phyloP scores from a whole-genome alignment of 2,888 invertebrate species.

The Aspidiotus rigidus region DNA sequence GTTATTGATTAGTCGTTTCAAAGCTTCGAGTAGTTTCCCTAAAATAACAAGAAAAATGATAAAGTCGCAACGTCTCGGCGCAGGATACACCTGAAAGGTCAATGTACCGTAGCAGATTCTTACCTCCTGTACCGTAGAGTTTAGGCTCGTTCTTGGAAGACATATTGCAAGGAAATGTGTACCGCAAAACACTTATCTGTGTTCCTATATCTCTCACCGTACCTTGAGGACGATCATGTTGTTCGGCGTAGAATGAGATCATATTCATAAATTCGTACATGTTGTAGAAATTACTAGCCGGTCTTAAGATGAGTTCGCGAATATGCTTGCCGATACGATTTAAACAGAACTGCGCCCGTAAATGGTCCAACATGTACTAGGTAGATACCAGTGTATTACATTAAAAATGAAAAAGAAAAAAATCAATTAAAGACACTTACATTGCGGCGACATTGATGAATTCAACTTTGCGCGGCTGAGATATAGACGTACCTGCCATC shows the following conservation, averaged over 20 bases:
- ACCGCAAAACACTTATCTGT: constrained; percentile 53
- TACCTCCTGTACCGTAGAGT: constrained; percentile 68
- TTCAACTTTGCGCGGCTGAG: too few relatives aligned
- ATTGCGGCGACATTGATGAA: too few relatives aligned
- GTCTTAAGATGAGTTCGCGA: constrained; percentile 57
- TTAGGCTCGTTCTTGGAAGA: constrained; percentile 54
- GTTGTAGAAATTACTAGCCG: constrained; percentile 69
- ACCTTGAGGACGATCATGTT: constrained; percentile 43
- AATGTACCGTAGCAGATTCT: constrained; percentile 11
- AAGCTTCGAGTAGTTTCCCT: constrained; percentile 55
- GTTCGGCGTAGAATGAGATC: constrained; percentile 63
- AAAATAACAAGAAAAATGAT: constrained; percentile 21
- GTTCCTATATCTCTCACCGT: constrained; percentile 50
- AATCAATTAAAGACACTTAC: too few relatives aligned
- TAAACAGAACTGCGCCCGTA: constrained; percentile 63
- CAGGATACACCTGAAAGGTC: too few relatives aligned
- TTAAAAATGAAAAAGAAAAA: constrained; percentile 41
- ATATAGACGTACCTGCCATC: constrained; percentile 56
- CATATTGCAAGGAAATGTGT: constrained; percentile 68
- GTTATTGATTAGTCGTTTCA: constrained; percentile 59
- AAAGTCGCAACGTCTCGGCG: not conserved
- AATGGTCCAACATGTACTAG: constrained; percentile 64
- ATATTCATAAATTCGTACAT: constrained; percentile 75
- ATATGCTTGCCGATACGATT: constrained; percentile 58
- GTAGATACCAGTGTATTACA: too few relatives aligned